phyloP scores from a whole-genome alignment of 2,797 vertebrate genomes.

The Odontamblyopus lacepedii region DNA sequence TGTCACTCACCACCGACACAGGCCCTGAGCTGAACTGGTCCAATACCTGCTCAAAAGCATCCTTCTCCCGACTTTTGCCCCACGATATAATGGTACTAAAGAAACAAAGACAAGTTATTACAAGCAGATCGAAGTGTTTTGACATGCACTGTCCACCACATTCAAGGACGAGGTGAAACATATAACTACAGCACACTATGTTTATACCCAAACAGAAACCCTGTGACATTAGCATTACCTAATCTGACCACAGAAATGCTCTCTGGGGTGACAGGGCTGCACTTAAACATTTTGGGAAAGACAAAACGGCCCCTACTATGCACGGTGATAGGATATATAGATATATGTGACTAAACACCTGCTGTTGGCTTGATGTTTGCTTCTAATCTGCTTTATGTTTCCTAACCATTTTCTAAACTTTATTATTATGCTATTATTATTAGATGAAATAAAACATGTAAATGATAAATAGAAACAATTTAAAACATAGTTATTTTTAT shows the following conservation, averaged over 20 bases:
- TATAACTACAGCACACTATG: not conserved
- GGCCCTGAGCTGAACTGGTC: conserved; percentile 77
- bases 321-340: not conserved
- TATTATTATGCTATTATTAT: too few relatives aligned
- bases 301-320: not conserved
- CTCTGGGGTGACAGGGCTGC: not conserved
- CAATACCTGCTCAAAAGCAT: conserved; percentile 75
- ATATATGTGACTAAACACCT: not conserved
- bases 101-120: not conserved
- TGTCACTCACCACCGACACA: conserved; percentile 82
- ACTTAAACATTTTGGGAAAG: not conserved
- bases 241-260: not conserved
- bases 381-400: not conserved
- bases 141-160: not conserved
- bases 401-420: not conserved
- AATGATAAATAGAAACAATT: not conserved
- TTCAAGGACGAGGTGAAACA: not conserved
- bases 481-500: not conserved
- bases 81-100: conserved; percentile 81
- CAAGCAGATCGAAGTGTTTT: not conserved
- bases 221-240: not conserved
- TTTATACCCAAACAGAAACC: not conserved
- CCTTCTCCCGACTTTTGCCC: conserved; percentile 75
- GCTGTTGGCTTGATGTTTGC: not conserved
- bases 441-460: too few relatives aligned